Evolutionary conservation across 2,888 invertebrate species (phyloP).

Genomic region (Folsomia manolachei): DNA sequence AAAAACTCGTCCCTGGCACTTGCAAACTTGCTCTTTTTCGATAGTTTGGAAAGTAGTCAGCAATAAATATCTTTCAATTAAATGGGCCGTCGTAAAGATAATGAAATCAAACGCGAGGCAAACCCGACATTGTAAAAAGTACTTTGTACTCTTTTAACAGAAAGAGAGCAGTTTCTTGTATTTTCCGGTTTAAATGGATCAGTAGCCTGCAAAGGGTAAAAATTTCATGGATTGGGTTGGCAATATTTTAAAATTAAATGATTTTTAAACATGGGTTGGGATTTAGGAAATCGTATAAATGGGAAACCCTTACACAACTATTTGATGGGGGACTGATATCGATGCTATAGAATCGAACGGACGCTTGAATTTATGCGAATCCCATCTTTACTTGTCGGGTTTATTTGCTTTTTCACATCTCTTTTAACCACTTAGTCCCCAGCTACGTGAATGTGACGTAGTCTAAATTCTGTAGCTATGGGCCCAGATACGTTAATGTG

Average conservation of each 20-base stretch:
- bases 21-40: slow-evolving; percentile 9
- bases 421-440: background rate
- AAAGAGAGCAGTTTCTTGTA: background rate
- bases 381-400: background rate
- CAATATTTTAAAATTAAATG: slow-evolving; percentile 18
- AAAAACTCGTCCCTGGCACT: slow-evolving; percentile 20
- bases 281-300: slow-evolving; percentile 13
- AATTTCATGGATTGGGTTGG: slow-evolving; percentile 10
- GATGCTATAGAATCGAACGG: background rate
- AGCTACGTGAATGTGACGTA: too few species aligned
- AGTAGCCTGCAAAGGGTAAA: background rate
- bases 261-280: slow-evolving; percentile 19
- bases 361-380: background rate
- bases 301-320: slow-evolving; percentile 2
- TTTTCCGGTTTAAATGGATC: background rate
- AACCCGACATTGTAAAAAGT: slow-evolving; percentile 20
- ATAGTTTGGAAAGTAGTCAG: background rate
- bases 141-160: background rate
- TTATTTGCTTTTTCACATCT: slow-evolving; percentile 9
- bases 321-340: background rate
- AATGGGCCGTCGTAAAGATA: slow-evolving; percentile 24
- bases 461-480: too few species aligned
- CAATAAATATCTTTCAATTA: slow-evolving; percentile 23
- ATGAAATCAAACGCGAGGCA: slow-evolving; percentile 22
- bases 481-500: too few species aligned